Conservation (phyloP, 2,113 vertebrate genomes). For the Pterophyllum scalare region DNA sequence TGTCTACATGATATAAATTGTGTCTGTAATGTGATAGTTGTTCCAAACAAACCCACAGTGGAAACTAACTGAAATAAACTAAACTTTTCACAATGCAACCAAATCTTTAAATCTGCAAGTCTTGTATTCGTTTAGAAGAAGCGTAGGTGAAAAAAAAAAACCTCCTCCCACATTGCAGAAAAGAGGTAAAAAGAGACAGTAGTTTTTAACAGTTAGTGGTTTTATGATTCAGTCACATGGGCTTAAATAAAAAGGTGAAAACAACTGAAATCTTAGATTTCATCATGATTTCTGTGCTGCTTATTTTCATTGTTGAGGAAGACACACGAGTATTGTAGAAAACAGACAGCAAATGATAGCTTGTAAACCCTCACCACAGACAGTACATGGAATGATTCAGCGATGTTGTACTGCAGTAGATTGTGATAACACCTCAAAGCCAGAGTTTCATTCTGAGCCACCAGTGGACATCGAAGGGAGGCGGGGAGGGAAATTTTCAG, state of each 20-base stretch:
- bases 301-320: not conserved
- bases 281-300: not conserved
- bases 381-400: slow-evolving; percentile 24
- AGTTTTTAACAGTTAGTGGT: not conserved
- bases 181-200: not conserved
- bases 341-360: slow-evolving; percentile 14
- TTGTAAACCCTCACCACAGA: slow-evolving; percentile 20
- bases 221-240: not conserved
- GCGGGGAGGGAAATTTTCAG: slow-evolving; percentile 11
- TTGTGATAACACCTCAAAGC: slow-evolving; percentile 20
- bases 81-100: not conserved
- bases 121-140: not conserved
- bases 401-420: not conserved
- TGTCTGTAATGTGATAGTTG: slow-evolving; percentile 3
- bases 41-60: slow-evolving; percentile 6
- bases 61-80: not conserved
- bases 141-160: not conserved
- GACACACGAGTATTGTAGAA: slow-evolving; percentile 17
- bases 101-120: not conserved
- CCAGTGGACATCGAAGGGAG: not conserved
- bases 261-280: not conserved
- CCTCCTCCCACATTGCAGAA: slow-evolving; percentile 13
- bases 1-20: not conserved
- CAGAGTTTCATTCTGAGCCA: slow-evolving; percentile 22
- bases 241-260: not conserved